Conservation (phyloP, 2,888 invertebrate genomes). For the Leucoma salicis region DNA sequence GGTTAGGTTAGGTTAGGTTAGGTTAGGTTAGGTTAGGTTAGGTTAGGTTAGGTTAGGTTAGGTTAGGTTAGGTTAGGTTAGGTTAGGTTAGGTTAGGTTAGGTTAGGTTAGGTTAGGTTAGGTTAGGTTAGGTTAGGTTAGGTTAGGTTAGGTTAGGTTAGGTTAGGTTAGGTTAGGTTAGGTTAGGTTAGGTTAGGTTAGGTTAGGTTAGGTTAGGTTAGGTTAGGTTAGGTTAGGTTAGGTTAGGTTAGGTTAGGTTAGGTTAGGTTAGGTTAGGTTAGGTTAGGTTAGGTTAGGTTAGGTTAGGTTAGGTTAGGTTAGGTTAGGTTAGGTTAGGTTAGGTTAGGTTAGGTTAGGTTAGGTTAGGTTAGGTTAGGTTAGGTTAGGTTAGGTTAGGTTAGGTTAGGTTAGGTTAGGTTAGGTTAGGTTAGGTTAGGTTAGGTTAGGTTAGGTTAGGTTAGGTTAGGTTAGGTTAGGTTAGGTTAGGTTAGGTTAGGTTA, state of each 20-base stretch:
- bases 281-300: conserved; percentile 17
- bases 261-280: conserved; percentile 25
- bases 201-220: conserved; percentile 17
- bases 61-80: conserved; percentile 16
- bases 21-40: conserved; percentile 10
- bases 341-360: conserved; percentile 30
- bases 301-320: conserved; percentile 18
- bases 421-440: conserved; percentile 22
- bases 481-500: conserved; percentile 34
- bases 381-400: conserved; percentile 24
- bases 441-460: conserved; percentile 32
- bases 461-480: conserved; percentile 32
- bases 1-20: conserved; percentile 7
- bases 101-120: conserved; percentile 18
- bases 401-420: conserved; percentile 20
- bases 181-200: conserved; percentile 14
- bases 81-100: conserved; percentile 20
- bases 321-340: conserved; percentile 24
- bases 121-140: conserved; percentile 13
- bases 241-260: conserved; percentile 13
- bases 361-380: conserved; percentile 27
- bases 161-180: conserved; percentile 8
- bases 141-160: conserved; percentile 11
- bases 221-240: conserved; percentile 15
- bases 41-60: conserved; percentile 6